phyloP scores from a whole-genome alignment of 2,888 invertebrate genomes.

The Polylopha cassiicola region DNA sequence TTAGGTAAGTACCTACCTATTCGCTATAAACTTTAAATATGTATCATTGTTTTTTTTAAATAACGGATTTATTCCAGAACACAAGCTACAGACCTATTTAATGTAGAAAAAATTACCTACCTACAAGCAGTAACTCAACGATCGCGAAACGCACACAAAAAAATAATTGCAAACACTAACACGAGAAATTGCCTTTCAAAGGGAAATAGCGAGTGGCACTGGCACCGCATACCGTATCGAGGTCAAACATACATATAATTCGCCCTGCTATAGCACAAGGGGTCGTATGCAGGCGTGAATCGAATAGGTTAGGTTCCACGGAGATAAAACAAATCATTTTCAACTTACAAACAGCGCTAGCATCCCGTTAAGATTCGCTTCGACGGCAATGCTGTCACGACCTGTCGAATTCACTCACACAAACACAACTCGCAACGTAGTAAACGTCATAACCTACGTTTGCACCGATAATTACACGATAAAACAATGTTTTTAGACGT shows the following conservation, averaged over 20 bases:
- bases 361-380: slow-evolving; percentile 74
- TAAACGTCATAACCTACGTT: slow-evolving; percentile 74
- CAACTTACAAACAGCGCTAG: slow-evolving; percentile 49
- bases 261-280: slow-evolving; percentile 31
- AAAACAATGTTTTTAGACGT: slow-evolving; percentile 51
- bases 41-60: too few species aligned
- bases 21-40: too few species aligned
- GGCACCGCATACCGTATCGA: slow-evolving; percentile 47
- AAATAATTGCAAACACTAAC: slow-evolving; percentile 41
- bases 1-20: background rate
- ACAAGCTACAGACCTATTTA: too few species aligned
- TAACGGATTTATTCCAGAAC: too few species aligned
- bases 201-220: slow-evolving; percentile 35
- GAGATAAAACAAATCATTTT: slow-evolving; percentile 15
- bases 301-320: slow-evolving; percentile 46
- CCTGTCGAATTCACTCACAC: slow-evolving; percentile 51
- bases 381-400: slow-evolving; percentile 68
- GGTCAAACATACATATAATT: slow-evolving; percentile 48
- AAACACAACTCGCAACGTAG: slow-evolving; percentile 57
- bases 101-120: too few species aligned
- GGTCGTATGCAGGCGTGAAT: slow-evolving; percentile 41
- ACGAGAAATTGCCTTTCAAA: slow-evolving; percentile 53
- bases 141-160: slow-evolving; percentile 27
- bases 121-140: too few species aligned
- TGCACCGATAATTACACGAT: slow-evolving; percentile 65